These are phyloP conservation scores for Augochlora pura DNA, from an alignment of 1,140 invertebrate genomes.

Conservation along the genomic window DNA sequence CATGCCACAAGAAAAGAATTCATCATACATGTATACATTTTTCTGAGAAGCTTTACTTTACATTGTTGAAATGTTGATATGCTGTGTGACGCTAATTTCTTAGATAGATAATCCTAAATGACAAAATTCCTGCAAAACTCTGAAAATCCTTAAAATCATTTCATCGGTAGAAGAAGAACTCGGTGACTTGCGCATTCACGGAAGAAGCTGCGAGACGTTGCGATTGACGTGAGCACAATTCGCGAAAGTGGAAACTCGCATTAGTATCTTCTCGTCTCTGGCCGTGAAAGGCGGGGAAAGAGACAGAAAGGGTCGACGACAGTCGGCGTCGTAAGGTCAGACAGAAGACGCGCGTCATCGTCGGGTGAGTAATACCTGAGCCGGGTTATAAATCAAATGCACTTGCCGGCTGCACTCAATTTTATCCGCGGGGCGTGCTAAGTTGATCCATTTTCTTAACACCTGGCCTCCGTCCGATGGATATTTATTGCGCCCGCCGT, in stretches of 20 bases:
- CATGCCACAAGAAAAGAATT: no score
- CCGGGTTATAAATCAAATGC: slow-evolving; percentile 47
- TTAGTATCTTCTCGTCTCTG: no score
- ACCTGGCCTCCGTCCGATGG: slow-evolving; percentile 45
- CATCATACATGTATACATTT: no score
- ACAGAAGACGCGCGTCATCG: slow-evolving; percentile 39
- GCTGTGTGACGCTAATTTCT: no score
- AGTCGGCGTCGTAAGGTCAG: slow-evolving; percentile 27
- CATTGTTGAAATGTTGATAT: no score
- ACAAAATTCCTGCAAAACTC: no score
- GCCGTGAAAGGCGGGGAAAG: not conserved
- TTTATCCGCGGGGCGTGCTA: slow-evolving; percentile 40
- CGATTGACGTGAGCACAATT: not conserved
- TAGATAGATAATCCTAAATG: no score
- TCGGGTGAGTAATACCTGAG: slow-evolving; percentile 44
- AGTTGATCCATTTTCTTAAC: slow-evolving; percentile 50
- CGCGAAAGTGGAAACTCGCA: not conserved
- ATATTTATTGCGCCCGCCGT: slow-evolving; percentile 36
- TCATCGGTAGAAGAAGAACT: no score
- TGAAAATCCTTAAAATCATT: no score
- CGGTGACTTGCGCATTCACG: no score
- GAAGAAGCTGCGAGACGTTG: no score
- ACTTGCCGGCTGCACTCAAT: slow-evolving; percentile 42
- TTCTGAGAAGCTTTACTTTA: no score
- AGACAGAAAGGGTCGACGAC: not conserved